Evolutionary conservation across 1,140 invertebrate genomes (phyloP).

Genomic region (Apis laboriosa): DNA sequence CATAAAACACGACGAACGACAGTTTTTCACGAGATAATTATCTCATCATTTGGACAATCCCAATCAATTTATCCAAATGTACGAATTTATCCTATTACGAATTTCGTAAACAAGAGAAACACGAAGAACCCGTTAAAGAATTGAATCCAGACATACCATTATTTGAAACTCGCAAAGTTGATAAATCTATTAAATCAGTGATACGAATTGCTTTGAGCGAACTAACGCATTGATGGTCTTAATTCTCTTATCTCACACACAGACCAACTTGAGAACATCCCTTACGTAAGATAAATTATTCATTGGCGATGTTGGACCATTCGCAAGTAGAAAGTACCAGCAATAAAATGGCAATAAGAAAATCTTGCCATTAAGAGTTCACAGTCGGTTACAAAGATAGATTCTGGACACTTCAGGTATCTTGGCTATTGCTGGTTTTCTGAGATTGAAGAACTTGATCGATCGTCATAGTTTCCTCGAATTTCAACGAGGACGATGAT

Average conservation of each 20-base stretch:
- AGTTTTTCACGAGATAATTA: neutral
- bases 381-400: too few species aligned
- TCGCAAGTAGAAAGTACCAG: neutral
- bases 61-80: neutral
- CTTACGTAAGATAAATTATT: slow-evolving; percentile 19
- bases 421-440: neutral
- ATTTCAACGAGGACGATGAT: neutral
- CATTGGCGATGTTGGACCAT: neutral
- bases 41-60: neutral
- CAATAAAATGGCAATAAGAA: neutral
- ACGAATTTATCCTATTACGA: neutral
- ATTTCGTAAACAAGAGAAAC: neutral
- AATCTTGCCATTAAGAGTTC: neutral
- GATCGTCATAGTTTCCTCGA: neutral
- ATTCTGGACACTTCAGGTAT: neutral
- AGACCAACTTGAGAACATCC: neutral
- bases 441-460: slow-evolving; percentile 9
- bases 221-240: neutral
- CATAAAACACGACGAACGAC: too few species aligned
- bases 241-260: neutral
- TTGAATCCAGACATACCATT: neutral
- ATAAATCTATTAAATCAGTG: neutral
- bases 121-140: too few species aligned
- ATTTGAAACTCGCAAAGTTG: neutral
- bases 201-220: neutral